Percentiles rank a stretch among this genome's conserved stretches.
These are phyloP conservation scores for Crossocerus cetratus DNA, from an alignment of 2,888 invertebrate genomes.

Conservation along the genomic window DNA sequence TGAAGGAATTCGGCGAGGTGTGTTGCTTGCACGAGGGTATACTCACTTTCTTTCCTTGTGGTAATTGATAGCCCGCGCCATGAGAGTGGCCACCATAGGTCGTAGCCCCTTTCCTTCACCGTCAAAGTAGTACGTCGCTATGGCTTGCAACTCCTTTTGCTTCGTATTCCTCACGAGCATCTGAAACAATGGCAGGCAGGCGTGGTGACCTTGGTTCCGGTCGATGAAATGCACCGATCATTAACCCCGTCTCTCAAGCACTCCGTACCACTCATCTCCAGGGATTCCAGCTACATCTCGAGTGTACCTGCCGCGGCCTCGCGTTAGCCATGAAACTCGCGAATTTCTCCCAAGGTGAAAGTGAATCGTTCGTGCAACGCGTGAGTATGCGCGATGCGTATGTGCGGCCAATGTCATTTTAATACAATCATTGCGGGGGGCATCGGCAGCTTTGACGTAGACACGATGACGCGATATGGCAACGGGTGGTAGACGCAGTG, in stretches of 20 bases:
- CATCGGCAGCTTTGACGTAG: too few relatives aligned
- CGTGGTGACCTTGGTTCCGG: conserved; percentile 47
- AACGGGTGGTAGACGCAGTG: not conserved
- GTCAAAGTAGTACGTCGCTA: conserved; percentile 98
- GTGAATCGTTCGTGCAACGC: not conserved
- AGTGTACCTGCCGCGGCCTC: too few relatives aligned
- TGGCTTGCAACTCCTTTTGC: conserved; percentile 90
- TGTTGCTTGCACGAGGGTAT: conserved; percentile 13
- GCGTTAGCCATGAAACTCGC: not conserved
- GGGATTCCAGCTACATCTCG: too few relatives aligned
- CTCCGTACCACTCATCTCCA: too few relatives aligned
- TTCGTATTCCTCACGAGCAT: conserved; percentile 87
- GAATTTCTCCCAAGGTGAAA: not conserved
- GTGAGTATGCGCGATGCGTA: too few relatives aligned
- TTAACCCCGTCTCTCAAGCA: too few relatives aligned
- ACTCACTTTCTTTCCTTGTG: conserved; percentile 91
- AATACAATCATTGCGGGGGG: too few relatives aligned
- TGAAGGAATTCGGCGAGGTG: conserved; percentile 30
- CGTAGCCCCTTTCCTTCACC: conserved; percentile 98
- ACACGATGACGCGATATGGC: too few relatives aligned
- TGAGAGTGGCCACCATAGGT: conserved; percentile 95
- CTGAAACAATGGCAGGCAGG: conserved; percentile 75
- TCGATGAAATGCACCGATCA: conserved; percentile 14
- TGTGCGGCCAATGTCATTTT: too few relatives aligned
- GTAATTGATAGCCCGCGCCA: conserved; percentile 95